Percentiles rank a stretch among this genome's conserved stretches.
phyloP scores from a whole-genome alignment of 2,888 invertebrate genomes.

The Drosophila ezoana region DNA sequence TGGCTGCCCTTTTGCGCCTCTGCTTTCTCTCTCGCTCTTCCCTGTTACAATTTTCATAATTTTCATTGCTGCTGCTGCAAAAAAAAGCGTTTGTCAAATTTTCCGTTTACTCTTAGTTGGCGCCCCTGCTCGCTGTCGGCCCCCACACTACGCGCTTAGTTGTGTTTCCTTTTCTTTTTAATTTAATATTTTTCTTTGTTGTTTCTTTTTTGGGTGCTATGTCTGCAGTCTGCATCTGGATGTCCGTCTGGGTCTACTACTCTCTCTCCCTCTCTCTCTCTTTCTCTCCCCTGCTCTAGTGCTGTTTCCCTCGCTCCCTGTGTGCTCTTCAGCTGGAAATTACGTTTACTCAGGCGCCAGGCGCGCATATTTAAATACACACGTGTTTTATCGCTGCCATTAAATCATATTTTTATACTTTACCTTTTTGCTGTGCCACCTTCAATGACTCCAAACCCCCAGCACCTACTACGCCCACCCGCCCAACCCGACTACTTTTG shows the following conservation, averaged over 20 bases:
- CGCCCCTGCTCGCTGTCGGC: constrained; percentile 28
- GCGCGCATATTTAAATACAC: constrained; percentile 85
- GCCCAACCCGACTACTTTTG: background rate
- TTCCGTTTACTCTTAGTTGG: constrained; percentile 64
- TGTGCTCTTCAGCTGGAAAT: constrained; percentile 75
- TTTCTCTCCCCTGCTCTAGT: constrained; percentile 1
- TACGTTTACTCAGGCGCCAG: constrained; percentile 85
- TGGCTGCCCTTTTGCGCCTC: constrained; percentile 50
- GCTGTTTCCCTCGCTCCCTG: constrained; percentile 10
- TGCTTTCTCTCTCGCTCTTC: constrained; percentile 10
- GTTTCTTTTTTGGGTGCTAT: constrained; percentile 48
- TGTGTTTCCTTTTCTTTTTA: constrained; percentile 68
- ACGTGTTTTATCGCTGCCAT: constrained; percentile 85
- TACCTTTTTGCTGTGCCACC: constrained; percentile 72
- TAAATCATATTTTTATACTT: constrained; percentile 85
- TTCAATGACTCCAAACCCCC: constrained; percentile 48
- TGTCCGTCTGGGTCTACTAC: constrained; percentile 43
- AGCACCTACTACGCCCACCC: constrained; percentile 3
- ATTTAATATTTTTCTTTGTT: constrained; percentile 74
- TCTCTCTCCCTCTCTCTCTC: constrained; percentile 3
- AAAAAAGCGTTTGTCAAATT: constrained; percentile 69
- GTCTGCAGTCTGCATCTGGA: constrained; percentile 48
- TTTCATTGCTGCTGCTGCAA: constrained; percentile 49
- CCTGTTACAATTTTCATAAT: constrained; percentile 70
- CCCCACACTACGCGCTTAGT: constrained; percentile 33